Base-by-base conservation (phyloP, 2,797 vertebrate species). In the Cryptoblepharus egeriae region DNA sequence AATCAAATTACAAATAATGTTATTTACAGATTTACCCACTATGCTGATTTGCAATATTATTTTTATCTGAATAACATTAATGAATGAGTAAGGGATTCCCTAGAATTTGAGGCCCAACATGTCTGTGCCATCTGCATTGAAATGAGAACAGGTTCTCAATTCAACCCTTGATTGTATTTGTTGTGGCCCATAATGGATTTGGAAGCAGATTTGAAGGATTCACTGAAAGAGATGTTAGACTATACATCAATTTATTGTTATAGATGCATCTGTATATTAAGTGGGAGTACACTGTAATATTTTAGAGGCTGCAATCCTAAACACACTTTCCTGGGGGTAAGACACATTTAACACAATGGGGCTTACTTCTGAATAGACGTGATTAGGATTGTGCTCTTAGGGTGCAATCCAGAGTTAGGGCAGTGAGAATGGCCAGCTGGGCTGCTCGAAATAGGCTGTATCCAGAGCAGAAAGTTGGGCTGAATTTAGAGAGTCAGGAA, bases 151-250 rank as follows among this genome's bases (percentile, higher is more conserved):
- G 67, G 15, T 79, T 75, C 87, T 89, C n/a, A 83, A 80, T 87
- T 88, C 88, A 89, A 78, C 84, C 86, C 12, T 85, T 77, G 65
- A 85, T 68, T 85, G 65, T 3, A 10, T 49, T 11, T 85, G 76
- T 88, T 90, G 87, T 71, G 78, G n/a, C 30, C 49, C 64, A 78
- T 88, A 73, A 81, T 90, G 84, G 89, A 79, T 80, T 91, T 82
- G 88, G 75, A 65, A 77, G 30, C 35, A 67, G 32, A 11, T 77
- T 37, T 65, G 49, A 30, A 55, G 16, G 11, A 32, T 32, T 32
- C 52, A 72, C 65, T 68, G 65, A 37, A 67, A 65, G 13, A 3
- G 5, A 35, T 49, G 45, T 49, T 49, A 49, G 45, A 49, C 37
- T 30, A 78, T 8, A 30, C 15, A 4, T 45, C 18, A 67, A 37